Evolutionary conservation across 2,113 vertebrate species (phyloP).

Genomic region (Cheilinus undulatus): DNA sequence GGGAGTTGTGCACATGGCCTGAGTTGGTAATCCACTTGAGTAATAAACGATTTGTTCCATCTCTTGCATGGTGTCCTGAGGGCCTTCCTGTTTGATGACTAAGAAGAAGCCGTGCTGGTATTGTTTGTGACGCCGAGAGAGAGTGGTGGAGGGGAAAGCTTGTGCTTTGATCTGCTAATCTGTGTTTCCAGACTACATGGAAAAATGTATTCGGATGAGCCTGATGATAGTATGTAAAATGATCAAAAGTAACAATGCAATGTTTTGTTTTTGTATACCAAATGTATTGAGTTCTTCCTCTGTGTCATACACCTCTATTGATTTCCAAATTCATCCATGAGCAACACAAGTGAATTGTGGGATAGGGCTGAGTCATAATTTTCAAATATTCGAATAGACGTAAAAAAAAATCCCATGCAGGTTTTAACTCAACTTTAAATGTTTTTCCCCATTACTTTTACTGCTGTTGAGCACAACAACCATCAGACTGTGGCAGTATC

Average conservation of each 20-base stretch:
- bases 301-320: too few relatives aligned
- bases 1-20: slow-evolving; percentile 19
- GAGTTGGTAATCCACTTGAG: slow-evolving; percentile 41
- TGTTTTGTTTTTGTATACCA: background rate
- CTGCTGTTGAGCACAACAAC: too few relatives aligned
- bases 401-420: too few relatives aligned
- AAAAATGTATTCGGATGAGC: slow-evolving; percentile 2
- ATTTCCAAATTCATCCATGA: too few relatives aligned
- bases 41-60: slow-evolving; percentile 59
- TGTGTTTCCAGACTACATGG: background rate
- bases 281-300: too few relatives aligned
- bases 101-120: slow-evolving; percentile 26
- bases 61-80: slow-evolving; percentile 35
- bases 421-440: too few relatives aligned
- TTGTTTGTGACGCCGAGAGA: slow-evolving; percentile 28
- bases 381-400: too few relatives aligned
- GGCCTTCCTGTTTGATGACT: slow-evolving; percentile 55
- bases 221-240: background rate
- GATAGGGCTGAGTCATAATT: too few relatives aligned
- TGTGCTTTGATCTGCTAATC: slow-evolving; percentile 33
- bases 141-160: slow-evolving; percentile 6
- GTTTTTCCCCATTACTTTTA: too few relatives aligned
- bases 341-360: too few relatives aligned
- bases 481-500: too few relatives aligned
- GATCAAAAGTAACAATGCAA: background rate